Evolutionary conservation across 2,797 vertebrate species (phyloP).

Genomic region (Scyliorhinus canicula): DNA sequence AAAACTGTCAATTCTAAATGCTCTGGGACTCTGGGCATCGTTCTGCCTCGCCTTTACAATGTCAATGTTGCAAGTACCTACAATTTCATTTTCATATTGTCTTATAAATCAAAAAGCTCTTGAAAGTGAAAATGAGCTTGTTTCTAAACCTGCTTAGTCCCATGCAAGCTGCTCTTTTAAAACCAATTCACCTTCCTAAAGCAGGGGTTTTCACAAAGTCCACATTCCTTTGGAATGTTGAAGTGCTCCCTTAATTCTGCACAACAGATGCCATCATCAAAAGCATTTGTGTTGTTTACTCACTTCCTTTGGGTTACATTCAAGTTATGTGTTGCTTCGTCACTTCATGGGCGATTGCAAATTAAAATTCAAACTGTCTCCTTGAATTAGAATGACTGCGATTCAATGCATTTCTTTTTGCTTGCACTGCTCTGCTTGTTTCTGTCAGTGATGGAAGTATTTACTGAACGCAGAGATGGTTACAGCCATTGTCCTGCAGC

Average conservation of each 20-base stretch:
- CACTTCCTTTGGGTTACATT: not conserved
- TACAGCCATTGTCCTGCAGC: not conserved
- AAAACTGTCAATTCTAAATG: not conserved
- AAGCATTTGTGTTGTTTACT: not conserved
- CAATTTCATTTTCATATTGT: not conserved
- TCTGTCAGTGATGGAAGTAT: not conserved
- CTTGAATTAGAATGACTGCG: not conserved
- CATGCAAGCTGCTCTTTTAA: not conserved
- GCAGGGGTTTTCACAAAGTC: constrained; percentile 3
- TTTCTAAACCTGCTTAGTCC: not conserved
- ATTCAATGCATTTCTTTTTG: not conserved
- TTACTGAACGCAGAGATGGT: not conserved
- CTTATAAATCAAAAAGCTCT: not conserved
- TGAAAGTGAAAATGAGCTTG: not conserved
- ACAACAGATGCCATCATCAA: not conserved
- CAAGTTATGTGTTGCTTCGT: constrained; percentile 16
- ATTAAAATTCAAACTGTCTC: not conserved
- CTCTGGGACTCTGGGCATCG: not conserved
- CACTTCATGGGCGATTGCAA: not conserved
- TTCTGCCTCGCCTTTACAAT: not conserved
- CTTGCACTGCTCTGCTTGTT: not conserved
- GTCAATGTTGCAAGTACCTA: not conserved
- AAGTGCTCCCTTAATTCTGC: constrained; percentile 5
- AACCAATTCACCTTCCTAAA: not conserved
- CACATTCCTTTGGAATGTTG: not conserved